Evolutionary conservation across 2,113 vertebrate genomes (phyloP).

Genomic region (Anas platyrhynchos): DNA sequence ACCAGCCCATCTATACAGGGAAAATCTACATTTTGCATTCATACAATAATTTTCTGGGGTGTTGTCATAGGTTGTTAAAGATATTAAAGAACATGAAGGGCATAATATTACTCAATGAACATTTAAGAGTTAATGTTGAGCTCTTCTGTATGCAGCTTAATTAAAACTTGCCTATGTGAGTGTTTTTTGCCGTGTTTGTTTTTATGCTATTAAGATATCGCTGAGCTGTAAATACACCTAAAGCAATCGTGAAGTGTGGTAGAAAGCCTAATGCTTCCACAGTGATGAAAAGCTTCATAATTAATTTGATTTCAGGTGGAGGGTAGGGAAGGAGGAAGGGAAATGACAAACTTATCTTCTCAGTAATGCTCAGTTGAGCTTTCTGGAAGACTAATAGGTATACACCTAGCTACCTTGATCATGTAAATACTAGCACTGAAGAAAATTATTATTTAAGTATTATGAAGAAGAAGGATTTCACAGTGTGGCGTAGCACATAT

Average conservation of each 20-base stretch:
- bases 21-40: not conserved
- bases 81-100: not conserved
- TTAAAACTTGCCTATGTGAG: not conserved
- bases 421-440: not conserved
- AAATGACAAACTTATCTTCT: not conserved
- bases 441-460: not conserved
- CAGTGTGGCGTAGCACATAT: rapidly evolving
- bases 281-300: not conserved
- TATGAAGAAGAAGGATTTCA: not conserved
- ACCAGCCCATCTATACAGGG: not conserved
- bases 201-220: not conserved
- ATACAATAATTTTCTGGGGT: not conserved
- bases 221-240: not conserved
- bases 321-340: not conserved
- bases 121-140: not conserved
- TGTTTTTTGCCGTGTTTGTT: not conserved
- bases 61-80: not conserved
- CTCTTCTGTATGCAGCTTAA: not conserved
- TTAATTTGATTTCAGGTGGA: not conserved
- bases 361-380: not conserved
- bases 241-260: not conserved
- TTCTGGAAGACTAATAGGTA: not conserved
- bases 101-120: not conserved
- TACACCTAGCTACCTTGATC: not conserved
- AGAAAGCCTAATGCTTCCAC: not conserved